phyloP scores from a whole-genome alignment of 2,113 vertebrate genomes.

The Pseudorasbora parva region DNA sequence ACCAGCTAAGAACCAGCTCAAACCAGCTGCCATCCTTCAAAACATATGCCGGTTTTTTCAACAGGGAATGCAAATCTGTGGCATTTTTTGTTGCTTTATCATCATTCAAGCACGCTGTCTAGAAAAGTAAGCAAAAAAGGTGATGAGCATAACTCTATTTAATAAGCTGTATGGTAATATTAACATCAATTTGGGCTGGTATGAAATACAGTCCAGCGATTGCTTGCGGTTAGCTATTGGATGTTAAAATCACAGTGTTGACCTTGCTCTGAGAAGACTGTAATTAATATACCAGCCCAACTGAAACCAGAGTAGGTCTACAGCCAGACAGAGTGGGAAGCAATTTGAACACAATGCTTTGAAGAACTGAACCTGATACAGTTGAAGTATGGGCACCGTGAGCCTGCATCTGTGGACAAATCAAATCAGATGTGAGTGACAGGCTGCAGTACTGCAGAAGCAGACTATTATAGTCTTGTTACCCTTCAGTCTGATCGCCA shows the following conservation, averaged over 20 bases:
- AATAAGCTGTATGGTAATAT: neutral
- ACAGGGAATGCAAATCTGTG: neutral
- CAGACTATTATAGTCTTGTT: conserved; percentile 54
- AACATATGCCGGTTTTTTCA: too few relatives aligned
- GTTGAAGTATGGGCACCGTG: conserved; percentile 46
- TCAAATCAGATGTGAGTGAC: conserved; percentile 55
- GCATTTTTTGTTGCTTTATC: neutral
- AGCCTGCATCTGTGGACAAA: conserved; percentile 53
- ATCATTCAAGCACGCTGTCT: neutral
- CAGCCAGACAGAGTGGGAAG: conserved; percentile 26
- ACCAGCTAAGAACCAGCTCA: too few relatives aligned
- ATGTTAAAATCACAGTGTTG: conserved; percentile 43
- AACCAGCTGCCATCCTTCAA: too few relatives aligned
- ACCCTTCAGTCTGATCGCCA: conserved; percentile 36
- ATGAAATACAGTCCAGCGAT: conserved; percentile 2
- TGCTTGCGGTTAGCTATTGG: neutral
- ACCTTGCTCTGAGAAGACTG: conserved; percentile 35
- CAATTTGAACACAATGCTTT: conserved; percentile 38
- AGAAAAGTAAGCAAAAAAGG: neutral
- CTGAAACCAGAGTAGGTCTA: conserved; percentile 41
- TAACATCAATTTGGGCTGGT: conserved; percentile 9
- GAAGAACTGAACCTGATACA: conserved; percentile 55
- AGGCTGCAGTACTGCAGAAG: conserved; percentile 42
- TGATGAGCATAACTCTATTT: neutral
- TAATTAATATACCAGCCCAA: conserved; percentile 37